Percentiles rank a stretch among this genome's conserved stretches.
Evolutionary conservation across 2,888 invertebrate species (phyloP).

Genomic region (Lagria hirta): DNA sequence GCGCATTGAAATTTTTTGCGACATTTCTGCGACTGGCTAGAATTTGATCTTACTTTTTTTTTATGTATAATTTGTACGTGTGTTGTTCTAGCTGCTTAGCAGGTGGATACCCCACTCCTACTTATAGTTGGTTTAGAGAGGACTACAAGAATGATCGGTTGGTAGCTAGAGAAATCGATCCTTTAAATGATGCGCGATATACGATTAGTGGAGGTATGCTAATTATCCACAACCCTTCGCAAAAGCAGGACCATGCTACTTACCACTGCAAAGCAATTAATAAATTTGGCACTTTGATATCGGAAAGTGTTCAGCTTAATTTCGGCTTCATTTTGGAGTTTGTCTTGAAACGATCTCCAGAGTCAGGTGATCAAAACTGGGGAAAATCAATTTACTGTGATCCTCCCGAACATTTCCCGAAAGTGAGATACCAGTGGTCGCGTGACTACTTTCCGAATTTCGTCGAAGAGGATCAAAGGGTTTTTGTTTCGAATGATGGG

Average conservation of each 20-base stretch:
- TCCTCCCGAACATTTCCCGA: slow-evolving; percentile 89
- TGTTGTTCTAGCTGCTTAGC: slow-evolving; percentile 67
- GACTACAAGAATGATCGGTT: slow-evolving; percentile 79
- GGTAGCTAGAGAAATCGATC: slow-evolving; percentile 74
- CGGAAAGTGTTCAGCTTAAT: slow-evolving; percentile 82
- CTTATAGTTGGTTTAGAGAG: slow-evolving; percentile 88
- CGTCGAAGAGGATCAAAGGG: slow-evolving; percentile 88
- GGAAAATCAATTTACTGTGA: slow-evolving; percentile 91
- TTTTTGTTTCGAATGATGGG: slow-evolving; percentile 93
- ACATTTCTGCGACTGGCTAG: no score
- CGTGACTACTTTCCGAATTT: slow-evolving; percentile 88
- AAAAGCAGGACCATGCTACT: slow-evolving; percentile 76
- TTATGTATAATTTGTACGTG: background rate
- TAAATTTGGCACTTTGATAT: slow-evolving; percentile 82
- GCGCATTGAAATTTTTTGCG: no score
- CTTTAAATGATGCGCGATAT: slow-evolving; percentile 70
- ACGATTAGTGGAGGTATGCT: slow-evolving; percentile 90
- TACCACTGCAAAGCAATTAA: slow-evolving; percentile 94
- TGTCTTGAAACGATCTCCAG: slow-evolving; percentile 80
- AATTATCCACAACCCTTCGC: slow-evolving; percentile 83
- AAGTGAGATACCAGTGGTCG: slow-evolving; percentile 89
- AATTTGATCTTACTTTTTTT: background rate
- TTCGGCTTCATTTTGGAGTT: slow-evolving; percentile 92
- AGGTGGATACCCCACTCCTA: slow-evolving; percentile 86
- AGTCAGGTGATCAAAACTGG: slow-evolving; percentile 89